Conservation (phyloP, 2,797 vertebrate species). For the Emys orbicularis region DNA sequence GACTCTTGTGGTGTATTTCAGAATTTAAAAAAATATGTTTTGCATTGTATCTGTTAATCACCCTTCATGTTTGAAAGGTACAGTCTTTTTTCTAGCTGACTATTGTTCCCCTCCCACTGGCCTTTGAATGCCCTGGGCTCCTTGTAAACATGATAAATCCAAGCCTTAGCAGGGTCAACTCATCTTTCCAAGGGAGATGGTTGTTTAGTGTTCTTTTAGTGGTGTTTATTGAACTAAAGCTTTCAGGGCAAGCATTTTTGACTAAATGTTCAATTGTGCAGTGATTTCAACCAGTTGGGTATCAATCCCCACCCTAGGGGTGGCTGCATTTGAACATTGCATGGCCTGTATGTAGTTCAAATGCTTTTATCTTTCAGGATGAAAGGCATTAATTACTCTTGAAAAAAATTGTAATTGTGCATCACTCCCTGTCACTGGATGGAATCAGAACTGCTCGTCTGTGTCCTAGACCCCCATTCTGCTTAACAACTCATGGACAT, state of each 20-base stretch:
- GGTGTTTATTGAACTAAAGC: neutral
- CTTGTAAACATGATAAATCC: neutral
- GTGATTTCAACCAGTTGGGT: neutral
- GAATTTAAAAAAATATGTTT: rapidly evolving
- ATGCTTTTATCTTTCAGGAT: neutral
- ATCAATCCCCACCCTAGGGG: neutral
- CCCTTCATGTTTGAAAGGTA: neutral
- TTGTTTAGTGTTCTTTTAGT: neutral
- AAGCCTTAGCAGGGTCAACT: neutral
- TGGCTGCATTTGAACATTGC: neutral
- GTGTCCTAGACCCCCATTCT: neutral
- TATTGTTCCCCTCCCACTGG: neutral
- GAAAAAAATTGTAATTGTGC: neutral
- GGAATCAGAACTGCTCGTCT: neutral
- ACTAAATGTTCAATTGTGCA: neutral
- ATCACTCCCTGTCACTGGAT: neutral
- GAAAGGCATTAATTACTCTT: neutral
- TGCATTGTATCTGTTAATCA: rapidly evolving
- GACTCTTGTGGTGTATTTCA: neutral
- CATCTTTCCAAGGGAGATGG: neutral
- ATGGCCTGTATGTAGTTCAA: neutral
- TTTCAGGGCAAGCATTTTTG: neutral
- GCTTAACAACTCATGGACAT: neutral
- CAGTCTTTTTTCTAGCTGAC: neutral
- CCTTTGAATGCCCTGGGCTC: rapidly evolving